Evolutionary conservation across 2,113 vertebrate genomes (phyloP).

Genomic region (Brachyhypopomus gauderio): DNA sequence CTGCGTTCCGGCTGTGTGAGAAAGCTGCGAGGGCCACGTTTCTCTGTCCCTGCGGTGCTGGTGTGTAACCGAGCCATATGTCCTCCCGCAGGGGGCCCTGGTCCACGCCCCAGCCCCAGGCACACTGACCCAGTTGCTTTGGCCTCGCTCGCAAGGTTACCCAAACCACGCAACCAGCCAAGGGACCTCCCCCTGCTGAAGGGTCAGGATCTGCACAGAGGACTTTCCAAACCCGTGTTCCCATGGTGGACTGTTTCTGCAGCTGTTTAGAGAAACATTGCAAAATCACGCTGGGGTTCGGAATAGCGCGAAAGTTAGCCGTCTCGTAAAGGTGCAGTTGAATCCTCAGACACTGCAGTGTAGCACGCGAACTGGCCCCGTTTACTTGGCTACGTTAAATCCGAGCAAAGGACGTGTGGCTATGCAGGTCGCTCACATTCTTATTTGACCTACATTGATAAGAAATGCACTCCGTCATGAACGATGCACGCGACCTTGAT

Average conservation of each 20-base stretch:
- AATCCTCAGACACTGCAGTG: not conserved
- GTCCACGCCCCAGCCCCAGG: conserved; percentile 21
- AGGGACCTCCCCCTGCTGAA: no score
- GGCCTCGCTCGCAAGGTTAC: conserved; percentile 41
- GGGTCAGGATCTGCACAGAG: not conserved
- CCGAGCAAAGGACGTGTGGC: not conserved
- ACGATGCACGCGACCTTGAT: not conserved
- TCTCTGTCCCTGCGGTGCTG: not conserved
- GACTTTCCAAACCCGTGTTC: conserved; percentile 35
- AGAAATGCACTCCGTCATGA: not conserved
- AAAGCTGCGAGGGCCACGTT: conserved; percentile 4
- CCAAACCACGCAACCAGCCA: conserved; percentile 30
- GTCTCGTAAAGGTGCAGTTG: not conserved
- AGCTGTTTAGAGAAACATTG: conserved; percentile 16
- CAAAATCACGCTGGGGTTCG: conserved; percentile 29
- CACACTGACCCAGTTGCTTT: conserved; percentile 40
- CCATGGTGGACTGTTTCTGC: conserved; percentile 23
- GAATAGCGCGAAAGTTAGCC: not conserved
- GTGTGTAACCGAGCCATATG: conserved; percentile 40
- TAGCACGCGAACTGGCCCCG: not conserved
- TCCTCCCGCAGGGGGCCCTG: not conserved
- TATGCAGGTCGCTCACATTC: not conserved
- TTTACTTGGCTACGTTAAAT: not conserved
- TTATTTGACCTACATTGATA: not conserved
- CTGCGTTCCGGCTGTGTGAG: conserved; percentile 31